Percentiles rank a stretch among this genome's conserved stretches.
Evolutionary conservation across 2,113 vertebrate species (phyloP).

Genomic region (Dascyllus trimaculatus): DNA sequence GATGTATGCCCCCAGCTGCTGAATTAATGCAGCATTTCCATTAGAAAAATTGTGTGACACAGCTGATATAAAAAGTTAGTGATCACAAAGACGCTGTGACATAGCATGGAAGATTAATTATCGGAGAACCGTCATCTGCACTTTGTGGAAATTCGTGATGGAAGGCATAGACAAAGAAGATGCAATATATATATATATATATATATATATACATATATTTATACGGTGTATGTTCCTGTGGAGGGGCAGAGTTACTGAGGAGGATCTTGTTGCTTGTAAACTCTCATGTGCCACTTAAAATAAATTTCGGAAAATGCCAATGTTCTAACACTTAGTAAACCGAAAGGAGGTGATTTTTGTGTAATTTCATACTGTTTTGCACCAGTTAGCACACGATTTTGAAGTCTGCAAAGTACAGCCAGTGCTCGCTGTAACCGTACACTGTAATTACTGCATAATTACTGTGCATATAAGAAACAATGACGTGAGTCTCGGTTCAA

Average conservation of each 20-base stretch:
- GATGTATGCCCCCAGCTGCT: constrained; percentile 63
- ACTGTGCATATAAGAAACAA: constrained; percentile 29
- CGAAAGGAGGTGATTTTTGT: constrained; percentile 36
- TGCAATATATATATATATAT: not conserved
- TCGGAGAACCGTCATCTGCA: constrained; percentile 78
- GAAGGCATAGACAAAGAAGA: constrained; percentile 33
- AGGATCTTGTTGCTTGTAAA: constrained; percentile 17
- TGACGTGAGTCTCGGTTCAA: constrained; percentile 19
- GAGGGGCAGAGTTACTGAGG: not conserved
- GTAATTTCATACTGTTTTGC: constrained; percentile 51
- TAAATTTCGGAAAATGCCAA: constrained; percentile 41
- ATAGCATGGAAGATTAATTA: constrained; percentile 77
- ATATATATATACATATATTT: too few species aligned
- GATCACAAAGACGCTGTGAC: constrained; percentile 75
- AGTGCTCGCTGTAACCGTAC: constrained; percentile 40
- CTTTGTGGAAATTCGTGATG: constrained; percentile 71
- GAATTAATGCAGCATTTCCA: constrained; percentile 83
- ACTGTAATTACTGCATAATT: constrained; percentile 66
- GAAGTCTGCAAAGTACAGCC: constrained; percentile 34
- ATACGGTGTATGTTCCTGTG: not conserved
- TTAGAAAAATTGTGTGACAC: constrained; percentile 84
- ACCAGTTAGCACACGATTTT: constrained; percentile 19
- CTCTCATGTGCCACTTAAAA: constrained; percentile 12
- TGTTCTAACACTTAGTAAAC: constrained; percentile 24
- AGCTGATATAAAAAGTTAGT: constrained; percentile 77